These are phyloP conservation scores for Oscheius sp. DNA, from an alignment of 1,140 invertebrate species.

Conservation along the genomic window DNA sequence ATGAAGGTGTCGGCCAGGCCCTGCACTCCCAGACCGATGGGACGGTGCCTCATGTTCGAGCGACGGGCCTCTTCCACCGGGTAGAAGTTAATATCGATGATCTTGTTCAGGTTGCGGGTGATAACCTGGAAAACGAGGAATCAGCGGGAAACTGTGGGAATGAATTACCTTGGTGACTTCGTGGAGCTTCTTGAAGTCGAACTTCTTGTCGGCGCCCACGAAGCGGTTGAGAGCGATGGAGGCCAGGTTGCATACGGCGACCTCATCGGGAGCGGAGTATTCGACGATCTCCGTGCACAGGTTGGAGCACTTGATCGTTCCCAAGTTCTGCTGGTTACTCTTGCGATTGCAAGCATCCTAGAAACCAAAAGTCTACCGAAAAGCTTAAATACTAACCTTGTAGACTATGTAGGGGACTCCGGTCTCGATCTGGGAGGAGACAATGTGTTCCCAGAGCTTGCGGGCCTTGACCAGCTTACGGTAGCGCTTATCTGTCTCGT, in stretches of 20 bases:
- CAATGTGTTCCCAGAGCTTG: conserved; percentile 86
- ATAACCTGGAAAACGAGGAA: conserved; percentile 66
- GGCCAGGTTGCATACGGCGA: conserved; percentile 93
- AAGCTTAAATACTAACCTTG: conserved; percentile 40
- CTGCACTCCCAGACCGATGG: conserved; percentile 89
- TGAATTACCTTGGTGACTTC: conserved; percentile 72
- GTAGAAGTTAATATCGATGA: conserved; percentile 96
- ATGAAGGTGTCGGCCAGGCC: conserved; percentile 95
- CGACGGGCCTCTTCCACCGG: conserved; percentile 75
- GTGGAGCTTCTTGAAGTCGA: conserved; percentile 84
- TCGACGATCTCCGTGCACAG: conserved; percentile 96
- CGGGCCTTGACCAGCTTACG: conserved; percentile 79
- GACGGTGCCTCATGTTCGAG: conserved; percentile 87
- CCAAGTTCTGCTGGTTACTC: conserved; percentile 96
- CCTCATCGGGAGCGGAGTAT: conserved; percentile 80
- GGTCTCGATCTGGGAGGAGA: conserved; percentile 94
- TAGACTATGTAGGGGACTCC: conserved; percentile 90
- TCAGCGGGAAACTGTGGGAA: background rate
- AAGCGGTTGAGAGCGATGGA: conserved; percentile 97
- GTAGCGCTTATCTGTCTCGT: conserved; percentile 79
- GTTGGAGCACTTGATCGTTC: conserved; percentile 97
- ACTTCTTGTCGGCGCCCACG: conserved; percentile 74
- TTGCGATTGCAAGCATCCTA: conserved; percentile 89
- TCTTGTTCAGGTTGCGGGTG: conserved; percentile 89
- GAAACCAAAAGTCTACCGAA: background rate